phyloP scores from a whole-genome alignment of 2,888 invertebrate species.

The Lymantria monacha region DNA sequence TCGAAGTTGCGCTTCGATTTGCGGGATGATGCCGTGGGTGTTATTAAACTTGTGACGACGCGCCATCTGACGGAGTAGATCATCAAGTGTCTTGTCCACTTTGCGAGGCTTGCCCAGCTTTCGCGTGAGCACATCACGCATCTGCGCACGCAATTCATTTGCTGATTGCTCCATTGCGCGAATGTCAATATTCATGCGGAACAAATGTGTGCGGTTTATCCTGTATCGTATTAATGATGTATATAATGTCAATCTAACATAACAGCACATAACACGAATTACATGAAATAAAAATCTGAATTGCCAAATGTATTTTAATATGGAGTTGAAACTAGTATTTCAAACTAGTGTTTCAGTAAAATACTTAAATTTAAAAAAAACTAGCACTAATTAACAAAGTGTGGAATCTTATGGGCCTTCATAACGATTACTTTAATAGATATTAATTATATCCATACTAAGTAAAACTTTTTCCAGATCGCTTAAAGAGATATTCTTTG shows the following conservation, averaged over 20 bases:
- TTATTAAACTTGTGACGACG: slow-evolving; percentile 66
- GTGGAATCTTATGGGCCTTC: no score
- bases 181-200: slow-evolving; percentile 87
- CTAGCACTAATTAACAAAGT: no score
- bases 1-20: slow-evolving; percentile 53
- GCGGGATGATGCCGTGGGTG: slow-evolving; percentile 49
- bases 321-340: no score
- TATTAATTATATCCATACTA: no score
- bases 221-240: slow-evolving; percentile 58
- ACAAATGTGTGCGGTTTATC: slow-evolving; percentile 85
- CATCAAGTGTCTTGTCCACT: slow-evolving; percentile 68
- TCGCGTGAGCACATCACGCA: slow-evolving; percentile 66
- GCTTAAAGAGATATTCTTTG: no score
- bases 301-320: no score
- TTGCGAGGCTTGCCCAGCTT: slow-evolving; percentile 67
- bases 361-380: no score
- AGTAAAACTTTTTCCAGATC: no score
- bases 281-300: background rate
- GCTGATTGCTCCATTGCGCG: slow-evolving; percentile 85
- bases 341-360: no score
- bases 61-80: slow-evolving; percentile 65
- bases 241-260: background rate
- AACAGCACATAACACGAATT: no score
- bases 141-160: slow-evolving; percentile 75
- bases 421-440: no score